Conservation (phyloP, 2,797 vertebrate genomes). For the Enteromius paludinosus region DNA sequence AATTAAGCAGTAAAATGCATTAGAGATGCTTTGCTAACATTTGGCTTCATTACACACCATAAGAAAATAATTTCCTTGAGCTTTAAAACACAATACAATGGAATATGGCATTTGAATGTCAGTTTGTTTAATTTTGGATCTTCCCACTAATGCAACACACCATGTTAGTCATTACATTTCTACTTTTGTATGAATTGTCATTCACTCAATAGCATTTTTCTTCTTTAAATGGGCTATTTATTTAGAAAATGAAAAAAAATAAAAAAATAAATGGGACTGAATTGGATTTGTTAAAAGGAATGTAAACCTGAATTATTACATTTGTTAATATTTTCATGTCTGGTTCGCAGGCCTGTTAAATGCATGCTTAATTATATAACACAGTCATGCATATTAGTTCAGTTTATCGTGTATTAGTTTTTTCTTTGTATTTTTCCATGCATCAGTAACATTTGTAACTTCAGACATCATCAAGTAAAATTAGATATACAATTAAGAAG, state of each 20-base stretch:
- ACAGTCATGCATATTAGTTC: not conserved
- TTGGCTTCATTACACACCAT: too few species aligned
- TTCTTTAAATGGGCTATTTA: not conserved
- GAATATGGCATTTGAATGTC: too few species aligned
- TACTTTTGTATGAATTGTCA: too few species aligned
- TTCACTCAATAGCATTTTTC: not conserved
- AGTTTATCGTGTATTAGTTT: not conserved
- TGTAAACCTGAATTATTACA: not conserved
- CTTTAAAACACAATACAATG: too few species aligned
- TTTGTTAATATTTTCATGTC: not conserved
- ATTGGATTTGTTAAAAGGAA: not conserved
- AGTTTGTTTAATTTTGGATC: too few species aligned
- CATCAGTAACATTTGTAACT: not conserved
- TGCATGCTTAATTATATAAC: not conserved
- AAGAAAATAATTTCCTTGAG: too few species aligned
- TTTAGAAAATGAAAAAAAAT: not conserved
- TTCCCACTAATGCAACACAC: too few species aligned
- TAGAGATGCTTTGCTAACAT: not conserved
- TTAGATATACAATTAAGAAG: not conserved
- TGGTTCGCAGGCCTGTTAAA: not conserved
- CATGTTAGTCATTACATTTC: too few species aligned
- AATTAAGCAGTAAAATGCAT: not conserved
- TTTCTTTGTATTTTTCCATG: not conserved
- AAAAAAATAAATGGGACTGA: not conserved
- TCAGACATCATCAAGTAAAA: not conserved